A percentile compares a stretch with the other conserved stretches of the same genome.
Conservation (phyloP, 2,888 invertebrate species). For the Mesorhabditis spiculigera region DNA sequence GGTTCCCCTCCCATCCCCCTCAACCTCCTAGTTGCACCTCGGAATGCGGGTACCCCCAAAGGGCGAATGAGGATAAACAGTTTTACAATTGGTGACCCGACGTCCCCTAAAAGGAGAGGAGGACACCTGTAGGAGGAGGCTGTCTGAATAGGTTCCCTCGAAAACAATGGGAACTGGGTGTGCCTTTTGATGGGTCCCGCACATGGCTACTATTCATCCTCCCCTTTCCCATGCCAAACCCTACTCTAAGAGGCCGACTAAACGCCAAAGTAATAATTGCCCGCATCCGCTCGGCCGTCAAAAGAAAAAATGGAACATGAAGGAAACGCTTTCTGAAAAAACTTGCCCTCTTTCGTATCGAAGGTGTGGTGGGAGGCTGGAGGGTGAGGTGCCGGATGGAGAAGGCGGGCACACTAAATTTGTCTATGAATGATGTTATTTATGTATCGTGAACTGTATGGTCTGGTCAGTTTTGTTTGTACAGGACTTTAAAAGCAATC, state of each 20-base stretch:
- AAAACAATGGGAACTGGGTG: neutral
- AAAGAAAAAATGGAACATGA: neutral
- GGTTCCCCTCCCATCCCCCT: too few species aligned
- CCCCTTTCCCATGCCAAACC: neutral
- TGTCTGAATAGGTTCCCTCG: neutral
- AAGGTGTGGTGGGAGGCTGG: neutral
- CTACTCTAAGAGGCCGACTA: neutral
- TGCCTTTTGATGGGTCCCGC: neutral
- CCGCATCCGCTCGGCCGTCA: neutral
- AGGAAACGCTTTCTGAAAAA: neutral
- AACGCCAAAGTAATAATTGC: neutral
- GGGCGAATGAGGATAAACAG: neutral
- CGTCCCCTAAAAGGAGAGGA: neutral
- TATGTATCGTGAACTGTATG: too few species aligned
- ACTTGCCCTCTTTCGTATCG: conserved; percentile 1
- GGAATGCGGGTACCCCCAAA: neutral
- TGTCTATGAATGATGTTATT: neutral
- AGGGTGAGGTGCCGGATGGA: neutral
- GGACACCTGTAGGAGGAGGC: neutral
- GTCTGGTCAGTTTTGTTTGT: too few species aligned
- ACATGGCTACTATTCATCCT: neutral
- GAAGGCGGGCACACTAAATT: neutral
- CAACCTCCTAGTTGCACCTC: too few species aligned
- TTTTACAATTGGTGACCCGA: neutral
- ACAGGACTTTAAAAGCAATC: neutral